phyloP scores from a whole-genome alignment of 92 coral and sea anemone genomes.

The Muricea muricata region DNA sequence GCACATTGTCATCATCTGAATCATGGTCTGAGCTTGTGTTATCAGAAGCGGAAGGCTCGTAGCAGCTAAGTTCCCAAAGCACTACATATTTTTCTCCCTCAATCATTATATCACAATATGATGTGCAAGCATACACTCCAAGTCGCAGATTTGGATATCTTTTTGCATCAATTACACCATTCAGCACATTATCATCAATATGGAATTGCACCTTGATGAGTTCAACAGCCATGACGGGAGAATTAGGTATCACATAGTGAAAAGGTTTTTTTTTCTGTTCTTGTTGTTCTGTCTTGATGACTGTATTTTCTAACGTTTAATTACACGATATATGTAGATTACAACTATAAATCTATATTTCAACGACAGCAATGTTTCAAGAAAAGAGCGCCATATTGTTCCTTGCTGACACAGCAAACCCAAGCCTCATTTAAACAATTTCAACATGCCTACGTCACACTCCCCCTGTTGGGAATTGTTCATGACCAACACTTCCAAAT shows the following conservation, averaged over 20 bases:
- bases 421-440: no score
- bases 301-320: no score
- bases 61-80: constrained; percentile 38
- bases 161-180: constrained; percentile 12
- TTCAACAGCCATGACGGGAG: constrained; percentile 61
- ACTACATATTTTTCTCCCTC: constrained; percentile 38
- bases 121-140: constrained; percentile 37
- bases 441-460: no score
- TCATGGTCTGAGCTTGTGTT: neutral
- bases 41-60: neutral
- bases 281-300: no score
- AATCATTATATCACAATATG: constrained; percentile 41
- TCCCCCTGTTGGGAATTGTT: no score
- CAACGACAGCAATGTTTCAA: no score
- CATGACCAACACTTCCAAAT: no score
- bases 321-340: no score
- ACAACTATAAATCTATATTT: no score
- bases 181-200: constrained; percentile 25
- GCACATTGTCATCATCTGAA: neutral
- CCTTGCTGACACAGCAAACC: no score
- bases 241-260: constrained; percentile 49
- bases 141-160: constrained; percentile 1
- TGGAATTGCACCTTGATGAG: constrained; percentile 42
- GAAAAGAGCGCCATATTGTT: no score
- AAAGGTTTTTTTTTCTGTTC: no score